Conservation (phyloP, 2,113 vertebrate species). For the Tragelaphus strepsiceros region DNA sequence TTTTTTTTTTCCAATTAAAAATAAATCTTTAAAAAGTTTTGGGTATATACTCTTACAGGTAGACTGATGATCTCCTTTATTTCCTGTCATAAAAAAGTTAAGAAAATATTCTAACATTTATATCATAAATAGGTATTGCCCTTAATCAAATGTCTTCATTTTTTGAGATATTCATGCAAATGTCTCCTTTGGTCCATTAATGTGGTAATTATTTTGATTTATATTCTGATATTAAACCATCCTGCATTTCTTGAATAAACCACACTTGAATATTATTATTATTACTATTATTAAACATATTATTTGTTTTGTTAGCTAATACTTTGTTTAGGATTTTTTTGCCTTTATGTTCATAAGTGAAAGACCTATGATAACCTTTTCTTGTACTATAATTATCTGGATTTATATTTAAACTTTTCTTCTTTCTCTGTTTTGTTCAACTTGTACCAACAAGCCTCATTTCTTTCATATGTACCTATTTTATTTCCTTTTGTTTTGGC, state of each 20-base stretch:
- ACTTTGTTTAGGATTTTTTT: background rate
- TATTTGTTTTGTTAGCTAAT: background rate
- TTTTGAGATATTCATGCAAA: background rate
- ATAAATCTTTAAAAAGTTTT: background rate
- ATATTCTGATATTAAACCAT: background rate
- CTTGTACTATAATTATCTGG: background rate
- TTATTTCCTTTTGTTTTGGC: background rate
- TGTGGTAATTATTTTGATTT: background rate
- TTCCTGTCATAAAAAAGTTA: background rate
- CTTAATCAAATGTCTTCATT: background rate
- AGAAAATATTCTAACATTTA: background rate
- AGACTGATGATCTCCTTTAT: background rate
- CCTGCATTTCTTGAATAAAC: background rate
- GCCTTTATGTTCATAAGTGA: background rate
- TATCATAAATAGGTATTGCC: background rate
- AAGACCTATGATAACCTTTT: background rate
- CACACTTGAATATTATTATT: background rate
- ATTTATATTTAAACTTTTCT: background rate
- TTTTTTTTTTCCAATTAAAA: background rate
- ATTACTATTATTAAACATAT: background rate
- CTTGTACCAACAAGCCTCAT: background rate
- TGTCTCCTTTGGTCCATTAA: background rate
- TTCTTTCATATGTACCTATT: background rate
- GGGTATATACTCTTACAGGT: background rate
- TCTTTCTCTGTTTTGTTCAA: background rate